These are phyloP conservation scores for Eupithecia insigniata DNA, from an alignment of 2,888 invertebrate species.

Conservation along the genomic window DNA sequence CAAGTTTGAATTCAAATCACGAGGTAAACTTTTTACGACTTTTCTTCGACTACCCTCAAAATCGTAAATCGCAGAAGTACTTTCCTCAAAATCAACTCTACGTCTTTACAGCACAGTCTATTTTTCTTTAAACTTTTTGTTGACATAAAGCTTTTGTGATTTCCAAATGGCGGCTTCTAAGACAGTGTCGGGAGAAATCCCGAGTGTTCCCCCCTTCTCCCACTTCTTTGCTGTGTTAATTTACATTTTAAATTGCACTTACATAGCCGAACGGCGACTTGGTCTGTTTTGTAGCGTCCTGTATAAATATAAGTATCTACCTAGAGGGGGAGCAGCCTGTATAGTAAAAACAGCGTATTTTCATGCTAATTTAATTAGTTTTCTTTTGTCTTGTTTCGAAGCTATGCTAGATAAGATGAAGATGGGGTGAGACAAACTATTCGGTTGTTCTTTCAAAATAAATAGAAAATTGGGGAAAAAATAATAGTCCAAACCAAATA, in stretches of 20 bases:
- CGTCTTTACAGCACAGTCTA: accelerated
- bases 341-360: slow-evolving; percentile 45
- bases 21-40: slow-evolving; percentile 50
- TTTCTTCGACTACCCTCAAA: slow-evolving; percentile 21
- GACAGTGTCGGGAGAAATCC: slow-evolving; percentile 73
- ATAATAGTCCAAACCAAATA: too few relatives aligned
- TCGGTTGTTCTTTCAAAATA: too few relatives aligned
- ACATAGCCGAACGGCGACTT: slow-evolving; percentile 80
- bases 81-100: slow-evolving; percentile 29
- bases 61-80: neutral
- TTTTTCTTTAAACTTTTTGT: slow-evolving; percentile 11
- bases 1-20: slow-evolving; percentile 49
- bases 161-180: slow-evolving; percentile 60
- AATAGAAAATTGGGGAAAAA: too few relatives aligned
- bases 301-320: slow-evolving; percentile 47
- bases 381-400: slow-evolving; percentile 22
- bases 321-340: slow-evolving; percentile 33
- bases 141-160: slow-evolving; percentile 17
- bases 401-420: neutral
- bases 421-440: too few relatives aligned
- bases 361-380: slow-evolving; percentile 35
- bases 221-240: slow-evolving; percentile 84
- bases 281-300: slow-evolving; percentile 74
- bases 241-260: slow-evolving; percentile 86
- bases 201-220: slow-evolving; percentile 67